Evolutionary conservation across 2,113 vertebrate genomes (phyloP).

Genomic region (Puntigrus tetrazona): DNA sequence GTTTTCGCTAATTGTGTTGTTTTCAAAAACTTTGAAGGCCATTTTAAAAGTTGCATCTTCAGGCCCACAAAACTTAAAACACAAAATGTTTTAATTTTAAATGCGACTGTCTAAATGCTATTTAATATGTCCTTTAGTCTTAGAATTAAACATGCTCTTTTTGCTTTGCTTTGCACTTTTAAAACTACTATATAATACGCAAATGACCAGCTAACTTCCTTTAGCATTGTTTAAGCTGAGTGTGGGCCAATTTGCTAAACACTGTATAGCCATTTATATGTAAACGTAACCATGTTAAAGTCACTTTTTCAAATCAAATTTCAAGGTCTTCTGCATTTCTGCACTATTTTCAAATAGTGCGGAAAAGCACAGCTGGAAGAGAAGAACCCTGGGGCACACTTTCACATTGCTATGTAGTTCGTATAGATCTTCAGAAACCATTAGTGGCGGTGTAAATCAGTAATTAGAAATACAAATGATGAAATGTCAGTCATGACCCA

Average conservation of each 20-base stretch:
- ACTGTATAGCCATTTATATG: neutral
- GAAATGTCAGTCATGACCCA: constrained; percentile 71
- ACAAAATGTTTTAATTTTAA: neutral
- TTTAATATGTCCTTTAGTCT: neutral
- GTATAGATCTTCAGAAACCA: constrained; percentile 61
- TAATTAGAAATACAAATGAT: constrained; percentile 72
- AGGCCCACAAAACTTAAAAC: no score
- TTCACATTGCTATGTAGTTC: constrained; percentile 59
- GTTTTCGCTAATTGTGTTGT: neutral
- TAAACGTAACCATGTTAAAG: neutral
- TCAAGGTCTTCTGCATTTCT: neutral
- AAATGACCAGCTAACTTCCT: neutral
- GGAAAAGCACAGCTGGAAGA: neutral
- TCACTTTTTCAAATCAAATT: neutral
- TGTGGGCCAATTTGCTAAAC: neutral
- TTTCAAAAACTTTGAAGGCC: neutral
- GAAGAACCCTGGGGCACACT: constrained; percentile 58
- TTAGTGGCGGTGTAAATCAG: constrained; percentile 70
- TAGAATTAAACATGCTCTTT: neutral
- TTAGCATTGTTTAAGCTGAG: neutral
- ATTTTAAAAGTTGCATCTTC: no score
- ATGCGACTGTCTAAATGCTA: neutral
- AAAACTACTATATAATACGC: neutral
- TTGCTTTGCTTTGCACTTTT: neutral
- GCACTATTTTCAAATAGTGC: neutral